These are phyloP conservation scores for Liparis tanakae DNA, from an alignment of 2,797 vertebrate species.

Conservation along the genomic window DNA sequence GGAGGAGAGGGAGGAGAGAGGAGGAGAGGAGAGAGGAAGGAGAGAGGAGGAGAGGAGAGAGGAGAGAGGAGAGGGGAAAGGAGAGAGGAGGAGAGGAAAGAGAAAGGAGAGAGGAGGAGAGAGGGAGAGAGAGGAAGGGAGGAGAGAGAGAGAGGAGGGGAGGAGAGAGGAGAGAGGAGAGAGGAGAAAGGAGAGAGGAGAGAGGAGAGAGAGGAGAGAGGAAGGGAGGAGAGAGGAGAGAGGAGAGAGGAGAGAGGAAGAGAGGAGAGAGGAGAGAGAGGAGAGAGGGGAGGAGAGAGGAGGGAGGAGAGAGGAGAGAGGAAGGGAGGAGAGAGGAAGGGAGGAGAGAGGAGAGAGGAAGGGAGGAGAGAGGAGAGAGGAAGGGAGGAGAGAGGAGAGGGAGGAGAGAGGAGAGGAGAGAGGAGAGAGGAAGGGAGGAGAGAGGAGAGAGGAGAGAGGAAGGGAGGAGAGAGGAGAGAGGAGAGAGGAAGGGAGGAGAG, in stretches of 20 bases:
- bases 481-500: slow-evolving; percentile 30
- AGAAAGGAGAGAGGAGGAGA: slow-evolving; percentile 39
- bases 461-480: slow-evolving; percentile 40
- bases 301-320: slow-evolving; percentile 26
- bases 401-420: no score
- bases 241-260: slow-evolving; percentile 29
- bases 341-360: slow-evolving; percentile 6
- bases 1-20: slow-evolving; percentile 35
- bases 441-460: slow-evolving; percentile 28
- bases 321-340: slow-evolving; percentile 38
- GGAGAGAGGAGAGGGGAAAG: slow-evolving; percentile 36
- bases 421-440: slow-evolving; percentile 32
- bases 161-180: slow-evolving; percentile 45
- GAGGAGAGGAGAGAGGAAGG: slow-evolving; percentile 38
- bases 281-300: slow-evolving; percentile 46
- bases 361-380: slow-evolving; percentile 36
- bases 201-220: slow-evolving; percentile 5
- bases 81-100: slow-evolving; percentile 16
- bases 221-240: no score
- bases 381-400: slow-evolving; percentile 42
- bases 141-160: slow-evolving; percentile 35
- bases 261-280: slow-evolving; percentile 24
- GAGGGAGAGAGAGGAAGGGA: slow-evolving; percentile 25
- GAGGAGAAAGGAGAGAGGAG: no score
- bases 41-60: slow-evolving; percentile 22